These are phyloP conservation scores for Phymorhynchus buccinoides DNA, from an alignment of 1,140 invertebrate genomes.

Conservation along the genomic window DNA sequence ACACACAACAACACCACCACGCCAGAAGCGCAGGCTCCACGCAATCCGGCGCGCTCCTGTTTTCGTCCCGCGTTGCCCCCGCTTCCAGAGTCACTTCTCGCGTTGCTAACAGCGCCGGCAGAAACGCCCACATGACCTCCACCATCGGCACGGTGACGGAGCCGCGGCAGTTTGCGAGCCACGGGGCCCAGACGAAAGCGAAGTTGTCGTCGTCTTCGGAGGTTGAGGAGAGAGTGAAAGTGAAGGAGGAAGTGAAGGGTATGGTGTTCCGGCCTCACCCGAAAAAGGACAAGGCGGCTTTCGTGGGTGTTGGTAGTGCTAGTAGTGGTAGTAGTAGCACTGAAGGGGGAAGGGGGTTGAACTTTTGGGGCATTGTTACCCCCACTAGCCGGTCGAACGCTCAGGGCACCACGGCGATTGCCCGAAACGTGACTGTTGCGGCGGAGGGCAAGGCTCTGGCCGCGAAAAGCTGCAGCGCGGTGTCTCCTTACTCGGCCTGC, in stretches of 20 bases:
- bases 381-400: background rate
- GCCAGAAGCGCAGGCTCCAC: too few species aligned
- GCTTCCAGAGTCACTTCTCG: too few species aligned
- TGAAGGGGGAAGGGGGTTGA: background rate
- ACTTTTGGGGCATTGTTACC: background rate
- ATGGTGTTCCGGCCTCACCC: background rate
- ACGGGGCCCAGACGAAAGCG: conserved; percentile 30
- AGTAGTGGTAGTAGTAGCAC: too few species aligned
- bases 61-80: too few species aligned
- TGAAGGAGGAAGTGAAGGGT: background rate
- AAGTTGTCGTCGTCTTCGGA: background rate
- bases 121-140: background rate
- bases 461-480: background rate
- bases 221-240: background rate
- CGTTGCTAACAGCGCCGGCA: background rate
- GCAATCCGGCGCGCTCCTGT: too few species aligned
- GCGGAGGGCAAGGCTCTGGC: background rate
- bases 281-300: background rate
- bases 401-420: too few species aligned
- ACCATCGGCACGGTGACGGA: conserved; percentile 32
- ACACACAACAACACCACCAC: background rate
- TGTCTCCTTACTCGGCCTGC: background rate
- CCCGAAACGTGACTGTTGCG: background rate
- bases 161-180: conserved; percentile 7
- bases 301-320: background rate